Evolutionary conservation across 2,113 vertebrate genomes (phyloP), one percentile per base, ranked within the genome.

Genomic region (Thermophis baileyi): DNA sequence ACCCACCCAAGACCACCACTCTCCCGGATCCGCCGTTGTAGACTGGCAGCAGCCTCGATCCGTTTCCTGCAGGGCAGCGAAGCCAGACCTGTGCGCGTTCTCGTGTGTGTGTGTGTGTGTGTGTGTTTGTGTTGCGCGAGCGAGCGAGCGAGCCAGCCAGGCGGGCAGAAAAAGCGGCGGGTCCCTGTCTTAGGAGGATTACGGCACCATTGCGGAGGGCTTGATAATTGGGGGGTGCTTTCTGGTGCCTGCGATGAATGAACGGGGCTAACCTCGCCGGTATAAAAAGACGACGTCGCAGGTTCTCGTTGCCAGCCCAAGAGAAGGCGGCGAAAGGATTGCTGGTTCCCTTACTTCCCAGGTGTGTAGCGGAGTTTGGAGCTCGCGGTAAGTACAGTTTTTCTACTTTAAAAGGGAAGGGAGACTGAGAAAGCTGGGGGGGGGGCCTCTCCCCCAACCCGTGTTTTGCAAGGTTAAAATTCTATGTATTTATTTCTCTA

Each of bases 181-280:
- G 90, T 3, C 16, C 27, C 69, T 18, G 46, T 91, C 46, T 93
- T 93, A 12, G 93, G 90, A 91, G 90, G 87, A 93, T 86, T 93
- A 93, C 93, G 93, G 93, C 90, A 5, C 2, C 10, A 1, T 20
- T 1, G 92, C 57, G 12, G 85, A n/a, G 30, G 30, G 27, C 85
- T 18, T 5, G 60, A 1, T 18, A 30, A 53, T 25, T 12, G 89
- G 87, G 51, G 22, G 63, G 1, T 8, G 35, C 55, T 60, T 88
- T 2, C 60, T 27, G 24, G 54, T 46, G 81, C 54, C 44, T 46
- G 92, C 35, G 90, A 93, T 91, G 93, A 93, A 91, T 93, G 93
- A 86, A 89, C 4, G 5, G 90, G n/a, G 55, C 35, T 0, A 27
- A 16, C 4, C 3, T 57, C 1, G 53, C 50, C 12, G 50, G 47